Evolutionary conservation across 2,797 vertebrate species (phyloP), one percentile per base, ranked within the genome.

Genomic region (Columba guinea): DNA sequence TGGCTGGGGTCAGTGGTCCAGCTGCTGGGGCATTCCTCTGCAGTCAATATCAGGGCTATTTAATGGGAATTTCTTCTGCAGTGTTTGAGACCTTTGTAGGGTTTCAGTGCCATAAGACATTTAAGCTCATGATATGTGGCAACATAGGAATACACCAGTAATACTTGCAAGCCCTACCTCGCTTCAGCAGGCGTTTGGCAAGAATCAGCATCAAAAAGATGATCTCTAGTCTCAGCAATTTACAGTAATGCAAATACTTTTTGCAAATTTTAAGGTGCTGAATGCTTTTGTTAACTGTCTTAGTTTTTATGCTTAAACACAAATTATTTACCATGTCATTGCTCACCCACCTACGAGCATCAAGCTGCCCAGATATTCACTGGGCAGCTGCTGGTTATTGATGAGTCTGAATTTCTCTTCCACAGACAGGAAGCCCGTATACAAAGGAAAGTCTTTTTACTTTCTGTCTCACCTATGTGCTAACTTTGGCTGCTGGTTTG

Each of bases 401-500:
- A 12, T 39, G 26, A 37, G 23, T 14, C 23, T 32, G 22, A 69
- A 76, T 84, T 92, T 92, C 68, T 55, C 10, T 30, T 53, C 37
- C 7, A 0, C 79, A 93, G 62, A 6, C 0, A 24, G 7, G 18
- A 44, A 71, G 0, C 12, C 0, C 19, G 35, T 20, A 30, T 2
- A 0, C 58, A 2, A 20, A 5, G 35, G 1, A 0, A 0, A 4
- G 48, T 7, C 1, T 71, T 24, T 94, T 97, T 26, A 48, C 10
- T 0, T 1, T 27, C 35, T 84, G 28, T 2, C 13, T 94, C 19
- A 1, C 4, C 44, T 27, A 68, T 71, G 13, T 94, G 84, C 12
- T 96, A 52, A 1, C 76, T 51, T 37, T 96, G 75, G 56, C 84
- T 67, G 56, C 94, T 84, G 96, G 94, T 69, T 95, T 99, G 95